These are phyloP conservation scores for Drosophila subobscura DNA, from an alignment of 1,140 invertebrate genomes.

Conservation along the genomic window DNA sequence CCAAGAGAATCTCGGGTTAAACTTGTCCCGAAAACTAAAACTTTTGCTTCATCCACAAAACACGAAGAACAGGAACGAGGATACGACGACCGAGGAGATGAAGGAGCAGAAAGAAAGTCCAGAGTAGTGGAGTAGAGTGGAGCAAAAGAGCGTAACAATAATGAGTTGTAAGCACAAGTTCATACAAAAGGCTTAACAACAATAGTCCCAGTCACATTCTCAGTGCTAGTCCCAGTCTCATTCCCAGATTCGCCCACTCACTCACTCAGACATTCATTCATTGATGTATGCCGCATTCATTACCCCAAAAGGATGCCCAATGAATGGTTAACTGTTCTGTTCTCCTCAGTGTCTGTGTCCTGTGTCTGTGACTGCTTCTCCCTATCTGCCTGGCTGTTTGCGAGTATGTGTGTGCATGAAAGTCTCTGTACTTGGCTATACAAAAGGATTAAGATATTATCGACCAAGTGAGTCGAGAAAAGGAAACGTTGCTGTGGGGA, in stretches of 20 bases:
- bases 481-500: constrained; percentile 30
- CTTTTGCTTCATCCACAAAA: constrained; percentile 47
- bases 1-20: constrained; percentile 25
- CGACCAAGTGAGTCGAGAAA: constrained; percentile 33
- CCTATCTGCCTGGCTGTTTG: too few species aligned
- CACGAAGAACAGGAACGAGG: constrained; percentile 26
- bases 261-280: constrained; percentile 27
- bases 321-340: constrained; percentile 34
- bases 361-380: too few species aligned
- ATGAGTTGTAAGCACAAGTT: constrained; percentile 78
- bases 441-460: constrained; percentile 50
- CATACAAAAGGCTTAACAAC: constrained; percentile 78
- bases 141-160: constrained; percentile 68
- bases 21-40: constrained; percentile 53
- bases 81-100: constrained; percentile 20
- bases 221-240: not conserved
- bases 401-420: not conserved
- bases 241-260: not conserved
- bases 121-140: not conserved
- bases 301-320: constrained; percentile 32
- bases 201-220: constrained; percentile 51
- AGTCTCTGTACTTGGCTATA: not conserved
- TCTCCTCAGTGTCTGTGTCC: not conserved
- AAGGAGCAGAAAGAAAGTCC: constrained; percentile 13
- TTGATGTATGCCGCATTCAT: constrained; percentile 38